These are phyloP conservation scores for Crenuchus spilurus DNA, from an alignment of 2,797 vertebrate species.

Conservation along the genomic window DNA sequence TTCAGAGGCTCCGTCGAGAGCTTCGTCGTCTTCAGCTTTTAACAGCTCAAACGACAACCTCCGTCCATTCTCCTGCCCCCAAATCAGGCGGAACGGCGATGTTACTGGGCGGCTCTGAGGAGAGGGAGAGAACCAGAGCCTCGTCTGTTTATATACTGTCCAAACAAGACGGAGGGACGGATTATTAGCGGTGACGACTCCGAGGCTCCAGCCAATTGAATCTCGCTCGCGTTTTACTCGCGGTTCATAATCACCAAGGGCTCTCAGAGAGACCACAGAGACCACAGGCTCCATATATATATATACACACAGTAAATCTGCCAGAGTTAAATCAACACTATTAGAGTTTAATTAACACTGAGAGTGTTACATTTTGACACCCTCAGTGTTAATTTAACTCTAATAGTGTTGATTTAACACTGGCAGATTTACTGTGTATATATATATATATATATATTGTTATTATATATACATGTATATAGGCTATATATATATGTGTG, in stretches of 20 bases:
- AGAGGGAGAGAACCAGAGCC: constrained; percentile 48
- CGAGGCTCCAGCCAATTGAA: constrained; percentile 53
- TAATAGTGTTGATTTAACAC: too few relatives aligned
- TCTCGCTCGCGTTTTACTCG: constrained; percentile 40
- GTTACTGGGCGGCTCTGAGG: constrained; percentile 52
- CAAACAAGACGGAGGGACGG: constrained; percentile 56
- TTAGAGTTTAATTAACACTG: too few relatives aligned
- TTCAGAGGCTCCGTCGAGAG: neutral
- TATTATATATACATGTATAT: too few relatives aligned
- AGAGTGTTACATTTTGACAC: too few relatives aligned
- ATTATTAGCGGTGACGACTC: constrained; percentile 55
- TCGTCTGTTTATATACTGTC: constrained; percentile 58
- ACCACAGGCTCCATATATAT: too few relatives aligned
- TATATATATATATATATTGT: too few relatives aligned
- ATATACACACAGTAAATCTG: too few relatives aligned
- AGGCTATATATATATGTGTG: too few relatives aligned
- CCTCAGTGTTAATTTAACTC: too few relatives aligned
- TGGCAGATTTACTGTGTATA: too few relatives aligned
- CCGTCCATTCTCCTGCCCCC: constrained; percentile 25
- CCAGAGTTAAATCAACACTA: too few relatives aligned
- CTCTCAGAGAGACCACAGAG: constrained; percentile 33
- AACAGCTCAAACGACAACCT: constrained; percentile 38
- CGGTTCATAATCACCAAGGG: constrained; percentile 52
- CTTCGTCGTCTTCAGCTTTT: constrained; percentile 32
- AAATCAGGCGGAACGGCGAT: constrained; percentile 34